Base-by-base conservation (phyloP, 2,113 vertebrate species). In the Uropsilus gracilis region DNA sequence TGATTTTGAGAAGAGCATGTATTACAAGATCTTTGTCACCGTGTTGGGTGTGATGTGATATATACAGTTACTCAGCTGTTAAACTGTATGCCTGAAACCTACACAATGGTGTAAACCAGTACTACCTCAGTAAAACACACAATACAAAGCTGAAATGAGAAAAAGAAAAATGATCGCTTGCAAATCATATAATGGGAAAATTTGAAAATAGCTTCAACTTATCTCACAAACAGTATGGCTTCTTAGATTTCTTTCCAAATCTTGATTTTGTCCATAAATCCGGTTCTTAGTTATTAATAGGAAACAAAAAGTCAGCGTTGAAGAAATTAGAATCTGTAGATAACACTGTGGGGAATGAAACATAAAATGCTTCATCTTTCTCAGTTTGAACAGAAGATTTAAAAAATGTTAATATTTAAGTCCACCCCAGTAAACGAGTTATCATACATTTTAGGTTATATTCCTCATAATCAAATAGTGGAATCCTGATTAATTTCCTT, bases 181-280 rank as follows among this genome's bases (percentile, higher is more conserved):
- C 18, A 73, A 73, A 64, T 81, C 16, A 37, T 48, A 22, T 76
- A 89, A 76, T 91, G 93, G 68, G 68, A 90, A 88, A 88, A 89
- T 64, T 95, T 90, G 73, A 84, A 90, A 94, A 77, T 94, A 76
- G 26, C 68, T 90, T 94, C 82, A 94, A 80, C 83, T 92, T 77
- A 14, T 83, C 26, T 90, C 73, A 84, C 30, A 85, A 95, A 86
- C n/a, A 64, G 6, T 82, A 32, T 86, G 39, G 66, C 22, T 8
- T 86, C 1, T 82, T 50, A 71, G 2, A 59, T 72, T 93, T 96
- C 20, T 61, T 80, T 72, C 28, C 48, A 94, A 57, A 81, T 30
- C 63, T 81, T 96, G 37, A 64, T 81, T 94, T 80, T 50, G 42
- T 92, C 3, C 13, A 66, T 64, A 76, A 71, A 71, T 95, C 63